A percentile compares a stretch with the other conserved stretches of the same genome.
Conservation (phyloP, 92 coral and sea anemone species). For the Epizoanthus fatuus region DNA sequence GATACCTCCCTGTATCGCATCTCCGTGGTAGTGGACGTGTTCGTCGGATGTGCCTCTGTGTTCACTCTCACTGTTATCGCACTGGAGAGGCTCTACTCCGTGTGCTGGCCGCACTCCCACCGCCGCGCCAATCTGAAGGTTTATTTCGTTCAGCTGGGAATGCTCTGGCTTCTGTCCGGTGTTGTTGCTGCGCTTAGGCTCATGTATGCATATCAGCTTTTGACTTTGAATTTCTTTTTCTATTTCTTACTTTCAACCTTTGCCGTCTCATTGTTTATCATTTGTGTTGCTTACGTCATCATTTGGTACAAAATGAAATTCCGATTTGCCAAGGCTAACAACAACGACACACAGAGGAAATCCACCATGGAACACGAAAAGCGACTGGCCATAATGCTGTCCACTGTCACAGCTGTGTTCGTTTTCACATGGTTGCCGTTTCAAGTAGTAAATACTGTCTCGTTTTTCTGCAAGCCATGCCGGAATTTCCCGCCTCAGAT, state of each 20-base stretch:
- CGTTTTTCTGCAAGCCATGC: slow-evolving; percentile 81
- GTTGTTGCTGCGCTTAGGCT: slow-evolving; percentile 71
- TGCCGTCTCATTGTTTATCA: slow-evolving; percentile 74
- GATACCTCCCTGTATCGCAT: slow-evolving; percentile 44
- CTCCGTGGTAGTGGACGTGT: slow-evolving; percentile 75
- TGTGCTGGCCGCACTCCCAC: slow-evolving; percentile 83
- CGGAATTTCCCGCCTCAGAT: slow-evolving; percentile 69
- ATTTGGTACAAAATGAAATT: slow-evolving; percentile 86
- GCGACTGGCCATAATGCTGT: slow-evolving; percentile 82
- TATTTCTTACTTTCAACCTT: slow-evolving; percentile 77
- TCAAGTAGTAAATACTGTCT: slow-evolving; percentile 75
- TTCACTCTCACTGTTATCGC: slow-evolving; percentile 86
- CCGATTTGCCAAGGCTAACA: slow-evolving; percentile 72
- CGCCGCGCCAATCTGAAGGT: slow-evolving; percentile 63
- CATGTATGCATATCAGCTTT: slow-evolving; percentile 58
- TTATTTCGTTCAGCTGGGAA: slow-evolving; percentile 70
- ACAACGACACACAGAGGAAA: slow-evolving; percentile 66
- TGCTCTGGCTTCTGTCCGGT: slow-evolving; percentile 77
- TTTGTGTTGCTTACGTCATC: slow-evolving; percentile 77
- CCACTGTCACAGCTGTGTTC: slow-evolving; percentile 77
- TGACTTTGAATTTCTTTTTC: slow-evolving; percentile 74
- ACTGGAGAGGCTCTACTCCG: slow-evolving; percentile 80
- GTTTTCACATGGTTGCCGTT: slow-evolving; percentile 89
- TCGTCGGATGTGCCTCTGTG: slow-evolving; percentile 88
- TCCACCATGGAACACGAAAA: slow-evolving; percentile 76